Evolutionary conservation across 1,140 invertebrate genomes (phyloP), one percentile per base, ranked within the genome.

Genomic region (Mactra quadrangularis): DNA sequence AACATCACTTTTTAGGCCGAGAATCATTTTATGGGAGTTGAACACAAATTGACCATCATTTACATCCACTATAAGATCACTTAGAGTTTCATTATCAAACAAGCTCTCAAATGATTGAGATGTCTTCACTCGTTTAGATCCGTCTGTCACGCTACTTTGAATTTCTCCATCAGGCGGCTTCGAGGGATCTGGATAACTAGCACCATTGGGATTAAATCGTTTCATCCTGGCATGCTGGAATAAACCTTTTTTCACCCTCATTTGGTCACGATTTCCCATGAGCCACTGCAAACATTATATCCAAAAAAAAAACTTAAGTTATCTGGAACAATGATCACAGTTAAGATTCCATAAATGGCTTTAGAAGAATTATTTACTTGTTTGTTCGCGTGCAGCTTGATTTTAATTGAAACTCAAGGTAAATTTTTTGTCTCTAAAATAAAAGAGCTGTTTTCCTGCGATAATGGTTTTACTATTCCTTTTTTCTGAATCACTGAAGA

Each of bases 1-100:
- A 17, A 88, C 76, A 29, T 89, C 89, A 78, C 90, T 91, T 74
- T 91, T 91, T 75, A 91, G 83, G 25, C 87, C 87, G 22, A 91
- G 84, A 41, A 91, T 90, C 87, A 90, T 90, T 57, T 89, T 90
- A 82, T 91, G 90, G 27, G 87, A 89, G 68, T 87, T 87, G 82
- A 91, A 91, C 60, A 88, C 79, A 71, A 79, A 87, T 57, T 90
- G 86, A 11, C 89, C 88, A 72, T 87, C 74, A 50, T 90, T 91
- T 17, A 91, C 86, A 66, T 87, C 85, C 3, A 91, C 64, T n/a
- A 86, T 82, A 22, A 91, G 77, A 62, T 91, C 90, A 85, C 90
- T 90, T 9, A 89, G 87, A 4, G 87, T 85, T 64, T 91, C 90
- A 55, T 82, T 89, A 77, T 90, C 89, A 84, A 91, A 90, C 25